A percentile compares a stretch with the other conserved stretches of the same genome.
These are phyloP conservation scores for Ganaspis brasiliensis DNA, from an alignment of 2,888 invertebrate species.

Conservation along the genomic window DNA sequence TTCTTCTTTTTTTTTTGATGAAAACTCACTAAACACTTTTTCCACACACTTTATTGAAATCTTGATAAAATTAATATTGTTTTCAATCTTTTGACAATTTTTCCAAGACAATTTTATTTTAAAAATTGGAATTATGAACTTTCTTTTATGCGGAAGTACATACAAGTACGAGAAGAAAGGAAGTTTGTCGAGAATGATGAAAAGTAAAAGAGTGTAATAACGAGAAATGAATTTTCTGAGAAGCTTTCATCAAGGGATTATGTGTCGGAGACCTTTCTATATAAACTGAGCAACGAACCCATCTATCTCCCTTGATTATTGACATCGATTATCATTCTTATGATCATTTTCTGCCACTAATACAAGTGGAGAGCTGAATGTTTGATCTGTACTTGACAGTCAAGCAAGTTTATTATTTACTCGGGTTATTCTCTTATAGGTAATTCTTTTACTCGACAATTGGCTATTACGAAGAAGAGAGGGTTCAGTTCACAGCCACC, in stretches of 20 bases:
- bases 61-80: too few species aligned
- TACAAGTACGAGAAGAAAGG: background rate
- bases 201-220: background rate
- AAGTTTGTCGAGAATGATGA: background rate
- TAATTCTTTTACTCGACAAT: constrained; percentile 67
- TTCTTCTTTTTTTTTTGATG: too few species aligned
- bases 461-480: constrained; percentile 67
- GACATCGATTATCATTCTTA: constrained; percentile 23
- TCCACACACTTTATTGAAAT: too few species aligned
- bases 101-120: background rate
- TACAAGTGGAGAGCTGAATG: constrained; percentile 10
- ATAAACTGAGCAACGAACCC: constrained; percentile 29
- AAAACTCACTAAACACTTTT: too few species aligned
- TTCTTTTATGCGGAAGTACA: background rate
- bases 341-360: constrained; percentile 28
- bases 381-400: constrained; percentile 24
- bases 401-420: constrained; percentile 68
- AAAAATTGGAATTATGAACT: background rate
- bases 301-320: constrained; percentile 4
- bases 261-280: constrained; percentile 8
- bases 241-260: constrained; percentile 31
- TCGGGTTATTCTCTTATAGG: constrained; percentile 64
- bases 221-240: constrained; percentile 19
- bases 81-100: too few species aligned
- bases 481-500: constrained; percentile 50